A percentile compares a stretch with the other conserved stretches of the same genome.
phyloP scores from a whole-genome alignment of 1,140 invertebrate species.

The Eumeta japonica region DNA sequence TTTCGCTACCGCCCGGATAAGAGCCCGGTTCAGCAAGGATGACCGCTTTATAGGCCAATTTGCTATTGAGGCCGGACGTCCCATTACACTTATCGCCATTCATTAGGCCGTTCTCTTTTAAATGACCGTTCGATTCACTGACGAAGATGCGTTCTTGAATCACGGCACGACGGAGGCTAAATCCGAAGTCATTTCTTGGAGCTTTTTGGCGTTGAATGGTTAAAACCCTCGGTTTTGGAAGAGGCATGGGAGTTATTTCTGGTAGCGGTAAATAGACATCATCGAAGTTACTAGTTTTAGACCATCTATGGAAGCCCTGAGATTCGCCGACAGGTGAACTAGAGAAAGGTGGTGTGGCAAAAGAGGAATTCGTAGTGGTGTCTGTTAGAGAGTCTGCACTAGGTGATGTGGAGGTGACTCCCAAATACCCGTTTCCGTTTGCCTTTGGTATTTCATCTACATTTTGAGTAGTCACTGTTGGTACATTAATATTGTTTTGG shows the following conservation, averaged over 20 bases:
- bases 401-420: constrained; percentile 71
- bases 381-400: constrained; percentile 82
- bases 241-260: constrained; percentile 68
- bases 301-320: constrained; percentile 76
- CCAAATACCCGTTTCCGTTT: constrained; percentile 46
- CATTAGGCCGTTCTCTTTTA: constrained; percentile 29
- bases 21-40: constrained; percentile 91
- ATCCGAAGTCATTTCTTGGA: constrained; percentile 89
- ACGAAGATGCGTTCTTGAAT: constrained; percentile 65
- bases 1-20: constrained; percentile 73
- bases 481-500: constrained; percentile 42
- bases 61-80: constrained; percentile 33
- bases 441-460: constrained; percentile 44
- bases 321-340: constrained; percentile 78
- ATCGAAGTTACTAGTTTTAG: constrained; percentile 69
- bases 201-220: constrained; percentile 79
- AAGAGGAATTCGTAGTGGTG: constrained; percentile 77
- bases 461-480: constrained; percentile 45
- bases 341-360: constrained; percentile 80
- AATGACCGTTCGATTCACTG: constrained; percentile 37
- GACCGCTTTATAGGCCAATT: constrained; percentile 69
- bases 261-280: constrained; percentile 78
- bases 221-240: constrained; percentile 75
- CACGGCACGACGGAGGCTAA: constrained; percentile 85
- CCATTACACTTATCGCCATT: constrained; percentile 40